Percentiles rank a stretch among this genome's conserved stretches.
Evolutionary conservation across 2,888 invertebrate species (phyloP).

Genomic region (Metallyticus violacea): DNA sequence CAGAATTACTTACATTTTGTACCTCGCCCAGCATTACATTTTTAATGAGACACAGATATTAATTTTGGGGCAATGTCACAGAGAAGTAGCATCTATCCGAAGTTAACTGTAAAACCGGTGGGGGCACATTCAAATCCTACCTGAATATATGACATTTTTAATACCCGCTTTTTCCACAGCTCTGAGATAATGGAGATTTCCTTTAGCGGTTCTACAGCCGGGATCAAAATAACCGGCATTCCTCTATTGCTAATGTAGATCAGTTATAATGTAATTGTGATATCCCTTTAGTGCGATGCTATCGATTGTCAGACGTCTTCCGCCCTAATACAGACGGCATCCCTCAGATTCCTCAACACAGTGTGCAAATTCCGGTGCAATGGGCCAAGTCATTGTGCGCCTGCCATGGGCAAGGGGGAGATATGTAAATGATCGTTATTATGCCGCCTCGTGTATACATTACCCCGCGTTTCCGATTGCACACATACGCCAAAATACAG

Average conservation of each 20-base stretch:
- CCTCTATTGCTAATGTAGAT: background rate
- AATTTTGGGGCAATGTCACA: too few relatives aligned
- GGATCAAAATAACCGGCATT: too few relatives aligned
- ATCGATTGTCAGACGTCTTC: background rate
- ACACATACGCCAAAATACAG: background rate
- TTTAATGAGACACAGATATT: too few relatives aligned
- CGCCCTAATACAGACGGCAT: background rate
- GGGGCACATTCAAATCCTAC: too few relatives aligned
- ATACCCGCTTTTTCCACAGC: too few relatives aligned
- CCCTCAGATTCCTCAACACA: background rate
- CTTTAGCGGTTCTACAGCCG: too few relatives aligned
- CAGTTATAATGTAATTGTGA: background rate
- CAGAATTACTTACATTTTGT: too few relatives aligned
- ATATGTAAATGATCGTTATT: constrained; percentile 17
- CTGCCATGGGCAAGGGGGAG: background rate
- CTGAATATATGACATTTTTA: too few relatives aligned
- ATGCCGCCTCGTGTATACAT: background rate
- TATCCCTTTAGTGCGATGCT: background rate
- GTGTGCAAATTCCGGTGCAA: constrained; percentile 9
- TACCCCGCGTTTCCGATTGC: background rate
- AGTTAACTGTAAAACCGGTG: too few relatives aligned
- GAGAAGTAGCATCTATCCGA: too few relatives aligned
- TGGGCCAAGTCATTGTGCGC: background rate
- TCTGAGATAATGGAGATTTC: too few relatives aligned
- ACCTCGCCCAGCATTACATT: too few relatives aligned